phyloP scores from a whole-genome alignment of 2,888 invertebrate genomes.

The Nasonia oneida region DNA sequence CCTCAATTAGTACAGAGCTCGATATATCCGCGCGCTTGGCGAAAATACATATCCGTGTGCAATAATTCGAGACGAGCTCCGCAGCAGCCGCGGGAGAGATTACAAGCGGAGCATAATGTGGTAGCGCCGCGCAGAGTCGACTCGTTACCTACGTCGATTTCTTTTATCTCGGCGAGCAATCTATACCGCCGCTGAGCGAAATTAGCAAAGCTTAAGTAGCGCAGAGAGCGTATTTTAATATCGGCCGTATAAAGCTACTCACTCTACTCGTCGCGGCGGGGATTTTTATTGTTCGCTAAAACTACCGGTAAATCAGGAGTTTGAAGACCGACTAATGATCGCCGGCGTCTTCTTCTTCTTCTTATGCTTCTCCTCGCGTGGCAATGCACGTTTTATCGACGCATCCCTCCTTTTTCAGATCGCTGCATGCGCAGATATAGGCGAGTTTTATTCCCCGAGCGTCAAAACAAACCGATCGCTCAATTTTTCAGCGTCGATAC shows the following conservation, averaged over 20 bases:
- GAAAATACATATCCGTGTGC: slow-evolving; percentile 29
- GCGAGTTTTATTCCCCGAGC: not conserved
- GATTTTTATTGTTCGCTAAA: not conserved
- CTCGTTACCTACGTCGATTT: slow-evolving; percentile 44
- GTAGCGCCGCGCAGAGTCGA: not conserved
- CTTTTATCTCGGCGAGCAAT: slow-evolving; percentile 49
- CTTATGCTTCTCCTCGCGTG: no score
- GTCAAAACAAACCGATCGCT: slow-evolving; percentile 20
- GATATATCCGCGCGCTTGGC: no score
- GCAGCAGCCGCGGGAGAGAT: not conserved
- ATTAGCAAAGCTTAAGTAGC: slow-evolving; percentile 53
- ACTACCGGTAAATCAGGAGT: slow-evolving; percentile 52
- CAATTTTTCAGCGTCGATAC: slow-evolving; percentile 16
- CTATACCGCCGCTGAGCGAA: slow-evolving; percentile 36
- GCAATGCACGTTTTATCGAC: no score
- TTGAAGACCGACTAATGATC: slow-evolving; percentile 19
- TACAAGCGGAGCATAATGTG: slow-evolving; percentile 30
- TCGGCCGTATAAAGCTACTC: slow-evolving; percentile 27
- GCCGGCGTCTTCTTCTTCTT: not conserved
- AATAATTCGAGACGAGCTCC: slow-evolving; percentile 40
- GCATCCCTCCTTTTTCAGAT: no score
- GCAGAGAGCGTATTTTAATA: slow-evolving; percentile 52
- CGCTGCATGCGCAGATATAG: not conserved
- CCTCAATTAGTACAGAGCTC: slow-evolving; percentile 51
- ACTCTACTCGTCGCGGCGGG: no score